Conservation (phyloP, 2,797 vertebrate species). For the Lutjanus campechanus region DNA sequence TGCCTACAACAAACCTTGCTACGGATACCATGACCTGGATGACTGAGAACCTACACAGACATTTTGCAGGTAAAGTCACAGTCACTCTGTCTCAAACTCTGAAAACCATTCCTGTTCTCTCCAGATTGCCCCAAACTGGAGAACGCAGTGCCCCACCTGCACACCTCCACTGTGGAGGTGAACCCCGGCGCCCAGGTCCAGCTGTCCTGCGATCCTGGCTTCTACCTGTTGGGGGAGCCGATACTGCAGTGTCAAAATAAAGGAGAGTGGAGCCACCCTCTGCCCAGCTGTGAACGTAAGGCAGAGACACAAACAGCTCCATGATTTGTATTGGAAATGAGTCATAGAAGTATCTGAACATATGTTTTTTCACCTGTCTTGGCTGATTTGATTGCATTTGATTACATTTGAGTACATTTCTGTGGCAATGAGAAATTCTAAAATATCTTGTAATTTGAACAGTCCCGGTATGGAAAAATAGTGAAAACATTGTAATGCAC, state of each 20-base stretch:
- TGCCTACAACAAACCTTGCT: no score
- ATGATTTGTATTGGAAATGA: background rate
- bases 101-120: background rate
- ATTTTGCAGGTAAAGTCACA: background rate
- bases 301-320: background rate
- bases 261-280: constrained; percentile 94
- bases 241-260: constrained; percentile 93
- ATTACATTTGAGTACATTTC: background rate
- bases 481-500: background rate
- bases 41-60: no score
- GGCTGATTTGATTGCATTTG: background rate
- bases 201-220: constrained; percentile 95
- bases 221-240: constrained; percentile 95
- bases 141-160: constrained; percentile 87
- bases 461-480: background rate
- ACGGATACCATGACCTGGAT: no score
- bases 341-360: background rate
- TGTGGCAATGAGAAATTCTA: background rate
- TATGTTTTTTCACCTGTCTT: background rate
- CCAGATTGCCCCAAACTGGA: constrained; percentile 94
- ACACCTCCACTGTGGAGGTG: constrained; percentile 84
- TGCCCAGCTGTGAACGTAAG: constrained; percentile 96
- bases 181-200: constrained; percentile 92
- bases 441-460: background rate
- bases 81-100: background rate